Base-by-base conservation (phyloP, 2,888 invertebrate species). In the Folsomia manolachei region DNA sequence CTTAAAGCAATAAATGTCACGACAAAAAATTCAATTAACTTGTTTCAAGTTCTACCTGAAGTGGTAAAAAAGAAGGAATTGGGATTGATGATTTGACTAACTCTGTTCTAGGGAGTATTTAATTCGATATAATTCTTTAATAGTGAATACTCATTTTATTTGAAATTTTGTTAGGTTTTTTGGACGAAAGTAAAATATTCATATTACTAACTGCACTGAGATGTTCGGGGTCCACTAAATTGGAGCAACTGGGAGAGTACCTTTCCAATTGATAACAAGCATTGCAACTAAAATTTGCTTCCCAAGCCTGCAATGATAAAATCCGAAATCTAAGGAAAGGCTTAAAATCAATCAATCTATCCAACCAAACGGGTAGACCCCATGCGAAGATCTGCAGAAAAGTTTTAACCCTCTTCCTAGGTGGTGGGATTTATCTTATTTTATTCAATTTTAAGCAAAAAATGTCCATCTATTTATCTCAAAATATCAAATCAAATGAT, bases 291-390 rank as follows among this genome's bases (percentile, higher is more conserved):
- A n/a, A n/a, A n/a, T n/a, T n/a, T n/a, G n/a, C n/a, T n/a, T n/a
- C n/a, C n/a, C n/a, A n/a, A n/a, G n/a, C n/a, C n/a, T n/a, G n/a
- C n/a, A n/a, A n/a, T n/a, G 39, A 39, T 39, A 39, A 39, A 39
- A 39, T 39, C n/a, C n/a, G n/a, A n/a, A n/a, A n/a, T n/a, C n/a
- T n/a, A 63, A 63, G 27, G 63, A 63, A 63, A 63, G 63, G 63
- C 26, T 63, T 63, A 27, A n/a, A 62, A 62, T 39, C 39, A 39
- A 39, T 9, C 39, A 39, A 9, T 39, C 39, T 39, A n/a, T n/a
- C n/a, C n/a, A n/a, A n/a, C n/a, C n/a, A n/a, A n/a, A n/a, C 39
- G 25, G 24, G 23, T 18, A 27, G 63, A 27, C 63, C 63, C 63
- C 63, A 63, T 63, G 27, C 25, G 63, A 63, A 11, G 63, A 14